These are phyloP conservation scores for Sclerurus mexicanus DNA, from an alignment of 2,113 vertebrate species.

Conservation along the genomic window DNA sequence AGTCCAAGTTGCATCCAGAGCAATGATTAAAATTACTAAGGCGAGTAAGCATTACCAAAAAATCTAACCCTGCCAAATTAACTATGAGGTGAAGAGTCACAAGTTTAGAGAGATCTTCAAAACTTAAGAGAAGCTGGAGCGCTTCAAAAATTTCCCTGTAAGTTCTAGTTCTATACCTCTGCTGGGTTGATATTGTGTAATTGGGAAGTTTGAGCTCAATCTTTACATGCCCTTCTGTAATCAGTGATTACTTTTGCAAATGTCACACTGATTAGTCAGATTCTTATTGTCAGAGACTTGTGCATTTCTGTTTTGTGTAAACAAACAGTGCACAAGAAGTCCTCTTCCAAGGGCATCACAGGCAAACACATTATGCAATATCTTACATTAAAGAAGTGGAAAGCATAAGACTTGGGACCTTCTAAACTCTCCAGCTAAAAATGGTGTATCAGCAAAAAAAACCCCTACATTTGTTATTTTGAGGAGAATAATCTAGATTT, in stretches of 20 bases:
- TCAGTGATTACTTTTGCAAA: constrained; percentile 19
- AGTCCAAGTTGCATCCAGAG: background rate
- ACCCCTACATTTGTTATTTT: background rate
- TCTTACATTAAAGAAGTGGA: background rate
- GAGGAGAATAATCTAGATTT: background rate
- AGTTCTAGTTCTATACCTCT: background rate
- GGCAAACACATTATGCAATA: background rate
- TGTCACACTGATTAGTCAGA: constrained; percentile 33
- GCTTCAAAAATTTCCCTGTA: background rate
- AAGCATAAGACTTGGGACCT: background rate
- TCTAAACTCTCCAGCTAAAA: background rate
- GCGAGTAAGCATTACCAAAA: background rate
- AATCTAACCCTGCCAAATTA: background rate
- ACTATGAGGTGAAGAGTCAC: background rate
- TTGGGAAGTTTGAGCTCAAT: background rate
- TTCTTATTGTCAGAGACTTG: constrained; percentile 26
- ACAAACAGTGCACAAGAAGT: constrained; percentile 20
- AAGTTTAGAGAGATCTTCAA: background rate
- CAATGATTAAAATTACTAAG: background rate
- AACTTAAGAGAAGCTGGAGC: background rate
- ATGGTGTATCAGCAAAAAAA: background rate
- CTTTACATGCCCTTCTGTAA: constrained; percentile 18
- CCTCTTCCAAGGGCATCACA: constrained; percentile 26
- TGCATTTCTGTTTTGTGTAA: constrained; percentile 35
- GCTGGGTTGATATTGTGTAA: background rate